Conservation (phyloP, 2,888 invertebrate species). For the Drosophila paranaensis region DNA sequence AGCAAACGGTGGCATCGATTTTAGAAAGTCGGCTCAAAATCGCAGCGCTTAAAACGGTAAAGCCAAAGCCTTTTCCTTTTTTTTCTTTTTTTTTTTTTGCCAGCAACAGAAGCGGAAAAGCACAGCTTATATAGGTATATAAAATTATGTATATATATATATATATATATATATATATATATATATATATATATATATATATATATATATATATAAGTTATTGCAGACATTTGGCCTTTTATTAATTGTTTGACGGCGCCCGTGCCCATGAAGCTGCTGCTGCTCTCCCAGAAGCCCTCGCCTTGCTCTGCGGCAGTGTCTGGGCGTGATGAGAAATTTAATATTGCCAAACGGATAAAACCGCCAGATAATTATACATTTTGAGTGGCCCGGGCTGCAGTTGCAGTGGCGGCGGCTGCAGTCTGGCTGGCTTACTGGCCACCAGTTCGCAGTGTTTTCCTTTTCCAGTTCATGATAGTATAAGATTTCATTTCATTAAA, state of each 20-base stretch:
- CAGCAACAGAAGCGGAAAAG: conserved; percentile 54
- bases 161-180: conserved; percentile 25
- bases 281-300: conserved; percentile 50
- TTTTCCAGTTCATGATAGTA: conserved; percentile 76
- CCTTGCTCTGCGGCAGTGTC: conserved; percentile 38
- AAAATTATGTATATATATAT: conserved; percentile 19
- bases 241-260: conserved; percentile 81
- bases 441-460: conserved; percentile 55
- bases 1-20: conserved; percentile 68
- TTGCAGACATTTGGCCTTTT: conserved; percentile 80
- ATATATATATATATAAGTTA: conserved; percentile 68
- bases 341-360: conserved; percentile 83
- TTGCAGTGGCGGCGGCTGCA: conserved; percentile 28
- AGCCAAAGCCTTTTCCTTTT: conserved; percentile 68
- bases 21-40: conserved; percentile 64
- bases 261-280: conserved; percentile 76
- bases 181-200: conserved; percentile 39
- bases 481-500: conserved; percentile 85
- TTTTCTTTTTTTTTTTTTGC: conserved; percentile 32
- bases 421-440: conserved; percentile 48
- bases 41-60: conserved; percentile 69
- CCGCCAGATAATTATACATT: conserved; percentile 81
- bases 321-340: conserved; percentile 85
- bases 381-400: conserved; percentile 73
- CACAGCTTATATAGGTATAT: conserved; percentile 30